Evolutionary conservation across 1,140 invertebrate species (phyloP).

Genomic region (Drosophila melanica): DNA sequence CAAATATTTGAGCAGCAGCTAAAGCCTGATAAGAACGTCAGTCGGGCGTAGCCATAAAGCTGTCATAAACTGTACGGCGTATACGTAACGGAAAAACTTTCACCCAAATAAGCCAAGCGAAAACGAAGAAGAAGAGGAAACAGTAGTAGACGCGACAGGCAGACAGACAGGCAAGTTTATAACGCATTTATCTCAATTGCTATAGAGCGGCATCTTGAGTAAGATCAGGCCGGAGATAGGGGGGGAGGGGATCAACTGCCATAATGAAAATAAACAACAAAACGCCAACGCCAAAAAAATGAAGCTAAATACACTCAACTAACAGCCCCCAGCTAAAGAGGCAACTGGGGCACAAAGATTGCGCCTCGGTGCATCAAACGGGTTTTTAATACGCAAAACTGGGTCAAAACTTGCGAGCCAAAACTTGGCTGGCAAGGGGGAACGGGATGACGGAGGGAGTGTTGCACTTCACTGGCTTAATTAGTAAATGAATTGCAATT

Average conservation of each 20-base stretch:
- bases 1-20: conserved; percentile 47
- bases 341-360: conserved; percentile 56
- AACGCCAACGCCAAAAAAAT: conserved; percentile 76
- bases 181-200: conserved; percentile 78
- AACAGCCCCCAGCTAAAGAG: conserved; percentile 19
- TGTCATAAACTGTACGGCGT: conserved; percentile 37
- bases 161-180: conserved; percentile 51
- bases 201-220: conserved; percentile 19
- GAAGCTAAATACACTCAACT: conserved; percentile 74
- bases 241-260: conserved; percentile 11
- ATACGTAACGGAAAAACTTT: conserved; percentile 44
- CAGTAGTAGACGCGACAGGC: background rate
- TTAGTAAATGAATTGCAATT: conserved; percentile 51
- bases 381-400: conserved; percentile 51
- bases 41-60: conserved; percentile 35
- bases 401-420: conserved; percentile 46
- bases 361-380: conserved; percentile 39
- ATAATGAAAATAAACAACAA: conserved; percentile 74
- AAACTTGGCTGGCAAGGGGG: conserved; percentile 32
- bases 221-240: background rate
- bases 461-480: conserved; percentile 36
- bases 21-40: conserved; percentile 56
- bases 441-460: conserved; percentile 9
- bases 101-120: conserved; percentile 33
- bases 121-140: background rate